phyloP scores from a whole-genome alignment of 2,888 invertebrate genomes.

The Lithophane leautieri region DNA sequence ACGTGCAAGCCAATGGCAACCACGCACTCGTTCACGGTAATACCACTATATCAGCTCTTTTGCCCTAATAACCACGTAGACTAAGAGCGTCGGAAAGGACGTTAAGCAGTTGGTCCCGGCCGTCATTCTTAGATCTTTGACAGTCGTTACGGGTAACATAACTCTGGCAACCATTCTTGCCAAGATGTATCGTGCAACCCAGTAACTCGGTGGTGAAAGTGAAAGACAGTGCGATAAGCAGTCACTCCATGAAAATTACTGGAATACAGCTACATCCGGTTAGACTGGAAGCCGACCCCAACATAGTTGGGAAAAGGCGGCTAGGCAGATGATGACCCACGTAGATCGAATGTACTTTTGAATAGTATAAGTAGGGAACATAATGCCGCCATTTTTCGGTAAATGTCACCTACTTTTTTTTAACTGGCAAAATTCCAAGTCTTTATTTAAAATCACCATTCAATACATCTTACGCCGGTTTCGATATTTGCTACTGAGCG shows the following conservation, averaged over 20 bases:
- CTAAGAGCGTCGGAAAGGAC: background rate
- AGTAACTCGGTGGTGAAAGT: background rate
- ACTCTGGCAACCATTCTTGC: background rate
- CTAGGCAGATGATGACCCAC: too few species aligned
- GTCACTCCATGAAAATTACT: background rate
- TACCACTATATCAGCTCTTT: background rate
- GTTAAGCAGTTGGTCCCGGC: background rate
- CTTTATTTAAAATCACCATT: too few species aligned
- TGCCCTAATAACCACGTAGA: background rate
- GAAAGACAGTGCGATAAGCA: background rate
- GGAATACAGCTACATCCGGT: background rate
- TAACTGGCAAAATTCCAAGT: background rate
- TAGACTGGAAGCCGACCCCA: background rate
- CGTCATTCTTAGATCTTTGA: background rate
- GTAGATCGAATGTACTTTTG: background rate
- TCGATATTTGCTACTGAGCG: too few species aligned
- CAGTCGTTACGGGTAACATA: background rate
- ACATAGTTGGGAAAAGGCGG: background rate
- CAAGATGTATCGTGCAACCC: background rate
- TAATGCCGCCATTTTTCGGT: background rate
- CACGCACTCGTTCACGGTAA: conserved; percentile 80
- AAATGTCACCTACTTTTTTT: background rate
- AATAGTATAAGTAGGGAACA: background rate
- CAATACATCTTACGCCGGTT: too few species aligned
- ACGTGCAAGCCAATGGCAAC: conserved; percentile 68